phyloP scores from a whole-genome alignment of 1,140 invertebrate genomes.

The Monomorium pharaonis region DNA sequence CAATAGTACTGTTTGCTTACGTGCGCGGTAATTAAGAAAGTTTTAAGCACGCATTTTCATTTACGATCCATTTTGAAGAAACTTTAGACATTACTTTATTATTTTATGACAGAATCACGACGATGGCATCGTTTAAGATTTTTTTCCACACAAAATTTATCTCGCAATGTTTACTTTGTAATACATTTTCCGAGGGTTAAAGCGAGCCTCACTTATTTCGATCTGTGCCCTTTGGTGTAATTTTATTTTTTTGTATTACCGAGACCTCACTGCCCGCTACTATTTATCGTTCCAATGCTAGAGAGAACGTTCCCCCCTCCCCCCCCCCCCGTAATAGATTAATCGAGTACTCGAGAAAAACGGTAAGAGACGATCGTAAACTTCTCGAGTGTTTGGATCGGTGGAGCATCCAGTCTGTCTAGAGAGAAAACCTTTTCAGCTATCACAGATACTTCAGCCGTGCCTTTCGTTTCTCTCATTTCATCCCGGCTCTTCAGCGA shows the following conservation, averaged over 20 bases:
- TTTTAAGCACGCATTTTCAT: neutral
- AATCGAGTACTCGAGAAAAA: constrained; percentile 32
- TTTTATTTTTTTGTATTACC: neutral
- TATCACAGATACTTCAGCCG: constrained; percentile 1
- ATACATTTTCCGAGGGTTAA: neutral
- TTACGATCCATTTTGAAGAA: neutral
- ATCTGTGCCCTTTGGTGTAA: neutral
- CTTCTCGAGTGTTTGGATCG: constrained; percentile 21
- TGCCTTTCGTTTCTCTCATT: constrained; percentile 62
- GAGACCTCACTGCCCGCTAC: neutral
- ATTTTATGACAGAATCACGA: neutral
- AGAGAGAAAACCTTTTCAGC: constrained; percentile 24
- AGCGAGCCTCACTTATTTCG: neutral
- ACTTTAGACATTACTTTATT: neutral
- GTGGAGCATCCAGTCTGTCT: neutral
- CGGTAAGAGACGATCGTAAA: constrained; percentile 17
- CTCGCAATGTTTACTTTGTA: neutral
- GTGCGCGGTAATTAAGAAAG: neutral
- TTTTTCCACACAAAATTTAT: neutral
- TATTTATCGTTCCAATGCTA: constrained; percentile 12
- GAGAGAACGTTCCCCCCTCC: neutral
- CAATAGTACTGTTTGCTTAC: neutral
- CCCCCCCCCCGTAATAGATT: constrained; percentile 38
- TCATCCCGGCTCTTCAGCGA: constrained; percentile 38
- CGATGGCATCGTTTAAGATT: neutral